phyloP scores from a whole-genome alignment of 2,797 vertebrate genomes.

The Falco peregrinus region DNA sequence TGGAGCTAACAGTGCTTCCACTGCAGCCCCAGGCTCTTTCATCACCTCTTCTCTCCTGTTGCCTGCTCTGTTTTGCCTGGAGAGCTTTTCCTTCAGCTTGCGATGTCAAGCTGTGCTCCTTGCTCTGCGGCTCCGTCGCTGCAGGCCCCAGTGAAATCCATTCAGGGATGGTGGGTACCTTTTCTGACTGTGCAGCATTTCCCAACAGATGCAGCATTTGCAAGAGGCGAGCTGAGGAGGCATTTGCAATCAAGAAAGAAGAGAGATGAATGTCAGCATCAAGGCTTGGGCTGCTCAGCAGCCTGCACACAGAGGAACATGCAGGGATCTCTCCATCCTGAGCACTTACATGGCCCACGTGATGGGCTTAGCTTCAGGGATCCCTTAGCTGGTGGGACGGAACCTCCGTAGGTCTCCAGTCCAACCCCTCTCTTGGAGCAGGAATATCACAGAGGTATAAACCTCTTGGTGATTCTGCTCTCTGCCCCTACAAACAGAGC shows the following conservation, averaged over 20 bases:
- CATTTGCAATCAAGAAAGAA: not conserved
- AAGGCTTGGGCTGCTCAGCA: not conserved
- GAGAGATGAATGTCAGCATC: not conserved
- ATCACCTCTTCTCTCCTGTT: not conserved
- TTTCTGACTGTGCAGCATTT: not conserved
- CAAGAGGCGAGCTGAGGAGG: not conserved
- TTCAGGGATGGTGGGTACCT: not conserved
- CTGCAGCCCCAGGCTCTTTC: not conserved
- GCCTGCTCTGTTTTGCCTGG: not conserved
- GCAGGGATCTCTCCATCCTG: not conserved
- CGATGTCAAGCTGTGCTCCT: not conserved
- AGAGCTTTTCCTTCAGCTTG: constrained; percentile 9
- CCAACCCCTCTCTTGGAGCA: not conserved
- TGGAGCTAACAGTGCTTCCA: not conserved
- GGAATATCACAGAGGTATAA: not conserved
- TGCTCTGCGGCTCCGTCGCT: not conserved
- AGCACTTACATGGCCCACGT: not conserved
- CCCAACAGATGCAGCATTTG: not conserved
- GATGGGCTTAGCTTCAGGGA: not conserved
- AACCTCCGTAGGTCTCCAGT: not conserved
- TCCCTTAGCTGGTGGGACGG: not conserved
- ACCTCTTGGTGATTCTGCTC: not conserved
- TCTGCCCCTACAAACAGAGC: not conserved
- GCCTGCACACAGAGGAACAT: not conserved
- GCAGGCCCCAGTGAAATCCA: not conserved